Conservation (phyloP, 1,140 invertebrate genomes). For the Akabosia matsudoensis region DNA sequence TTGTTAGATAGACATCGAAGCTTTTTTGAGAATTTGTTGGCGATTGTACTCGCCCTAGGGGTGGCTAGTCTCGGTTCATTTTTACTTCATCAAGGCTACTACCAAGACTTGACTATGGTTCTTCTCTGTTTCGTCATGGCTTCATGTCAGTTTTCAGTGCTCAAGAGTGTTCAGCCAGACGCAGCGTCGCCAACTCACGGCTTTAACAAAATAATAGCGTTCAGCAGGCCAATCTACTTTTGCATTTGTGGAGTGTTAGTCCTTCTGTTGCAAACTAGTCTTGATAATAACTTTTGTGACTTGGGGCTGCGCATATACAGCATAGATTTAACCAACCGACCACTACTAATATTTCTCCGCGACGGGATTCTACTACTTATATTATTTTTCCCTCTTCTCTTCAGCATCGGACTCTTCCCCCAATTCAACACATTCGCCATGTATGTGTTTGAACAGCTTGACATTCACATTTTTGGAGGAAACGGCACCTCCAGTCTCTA, state of each 20-base stretch:
- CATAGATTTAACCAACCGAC: slow-evolving; percentile 65
- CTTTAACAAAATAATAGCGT: slow-evolving; percentile 93
- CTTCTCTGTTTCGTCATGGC: slow-evolving; percentile 96
- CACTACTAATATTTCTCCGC: slow-evolving; percentile 64
- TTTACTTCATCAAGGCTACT: slow-evolving; percentile 79
- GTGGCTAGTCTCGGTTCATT: slow-evolving; percentile 81
- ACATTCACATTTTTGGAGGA: slow-evolving; percentile 88
- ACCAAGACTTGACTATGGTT: slow-evolving; percentile 87
- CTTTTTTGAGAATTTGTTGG: slow-evolving; percentile 76
- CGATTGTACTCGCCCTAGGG: slow-evolving; percentile 76
- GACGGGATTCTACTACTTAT: slow-evolving; percentile 76
- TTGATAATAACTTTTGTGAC: slow-evolving; percentile 49
- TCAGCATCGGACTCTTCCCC: slow-evolving; percentile 89
- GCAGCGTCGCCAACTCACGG: slow-evolving; percentile 96
- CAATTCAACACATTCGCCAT: slow-evolving; percentile 95
- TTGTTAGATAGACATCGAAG: slow-evolving; percentile 89
- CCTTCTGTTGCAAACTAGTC: slow-evolving; percentile 63
- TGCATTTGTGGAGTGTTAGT: slow-evolving; percentile 76
- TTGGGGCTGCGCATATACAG: slow-evolving; percentile 65
- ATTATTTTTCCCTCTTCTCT: slow-evolving; percentile 86
- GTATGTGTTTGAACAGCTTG: slow-evolving; percentile 87
- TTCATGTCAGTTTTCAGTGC: slow-evolving; percentile 92
- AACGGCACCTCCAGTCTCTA: slow-evolving; percentile 87
- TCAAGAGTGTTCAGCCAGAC: slow-evolving; percentile 98
- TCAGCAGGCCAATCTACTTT: slow-evolving; percentile 91